Evolutionary conservation across 2,797 vertebrate species (phyloP), one percentile per base, ranked within the genome.

Genomic region (Schizopygopsis pylzovi): DNA sequence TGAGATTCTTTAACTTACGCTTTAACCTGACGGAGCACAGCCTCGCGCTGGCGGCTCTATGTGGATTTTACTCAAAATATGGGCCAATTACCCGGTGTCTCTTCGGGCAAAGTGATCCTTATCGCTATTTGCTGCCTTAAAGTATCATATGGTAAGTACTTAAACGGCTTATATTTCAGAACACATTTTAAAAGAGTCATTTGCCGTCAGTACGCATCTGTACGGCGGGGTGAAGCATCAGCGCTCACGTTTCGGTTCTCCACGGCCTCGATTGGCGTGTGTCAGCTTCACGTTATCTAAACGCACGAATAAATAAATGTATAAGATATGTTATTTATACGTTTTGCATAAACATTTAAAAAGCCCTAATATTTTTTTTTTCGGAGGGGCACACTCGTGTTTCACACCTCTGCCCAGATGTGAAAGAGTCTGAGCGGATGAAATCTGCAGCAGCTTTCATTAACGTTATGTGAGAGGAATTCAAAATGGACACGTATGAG

Each of bases 21-120:
- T 90, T 86, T 90, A 82, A 88, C 89, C 83, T 86, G 92, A 90
- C 85, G 79, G 85, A 91, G 92, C 94, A 93, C 90, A 90, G 91
- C 90, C 93, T 90, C 79, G 93, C 91, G 93, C 95, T 94, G 91
- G 91, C 89, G 94, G 93, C 95, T 94, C 92, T 96, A 96, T 96
- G 96, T 95, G 95, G 96, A 95, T 95, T 95, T 93, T 94, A 95
- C 93, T 89, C 88, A 93, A 94, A 95, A 90, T 72, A 96, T 96
- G 96, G 94, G 95, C 92, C 93, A 91, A 86, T 88, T 93, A 85
- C 93, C 95, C 93, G 93, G 91, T 93, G 90, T 93, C 82, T 93
- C 90, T 89, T 92, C 92, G 90, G 94, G 93, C 84, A 94, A 85
- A 91, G 87, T 93, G 33, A 87, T 95, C 86, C 86, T 94, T 78